phyloP scores from a whole-genome alignment of 2,888 invertebrate genomes.

The Apotomis capreana region DNA sequence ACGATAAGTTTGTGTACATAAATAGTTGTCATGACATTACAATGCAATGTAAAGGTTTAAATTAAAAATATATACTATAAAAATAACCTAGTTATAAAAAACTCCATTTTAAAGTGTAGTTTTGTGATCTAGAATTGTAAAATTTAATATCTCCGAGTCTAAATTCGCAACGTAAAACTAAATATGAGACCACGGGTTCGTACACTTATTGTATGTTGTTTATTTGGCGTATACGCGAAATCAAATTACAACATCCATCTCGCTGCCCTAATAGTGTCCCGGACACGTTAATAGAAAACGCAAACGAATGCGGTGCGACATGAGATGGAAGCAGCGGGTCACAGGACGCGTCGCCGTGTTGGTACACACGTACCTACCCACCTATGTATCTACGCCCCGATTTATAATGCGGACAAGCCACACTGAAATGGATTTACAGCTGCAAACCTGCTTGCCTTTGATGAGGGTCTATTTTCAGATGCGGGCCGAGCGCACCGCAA shows the following conservation, averaged over 20 bases:
- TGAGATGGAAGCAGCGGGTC: slow-evolving; percentile 64
- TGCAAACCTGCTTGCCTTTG: slow-evolving; percentile 83
- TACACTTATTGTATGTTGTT: slow-evolving; percentile 25
- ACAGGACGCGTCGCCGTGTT: slow-evolving; percentile 55
- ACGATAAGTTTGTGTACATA: too few species aligned
- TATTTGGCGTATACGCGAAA: slow-evolving; percentile 63
- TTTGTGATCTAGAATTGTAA: too few species aligned
- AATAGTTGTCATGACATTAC: too few species aligned
- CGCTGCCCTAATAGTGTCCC: slow-evolving; percentile 69
- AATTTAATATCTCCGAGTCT: too few species aligned
- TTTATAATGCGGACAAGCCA: slow-evolving; percentile 82
- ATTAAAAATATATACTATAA: too few species aligned
- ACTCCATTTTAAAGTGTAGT: too few species aligned
- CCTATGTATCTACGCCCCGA: slow-evolving; percentile 63
- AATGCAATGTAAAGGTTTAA: too few species aligned
- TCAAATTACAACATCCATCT: slow-evolving; percentile 74
- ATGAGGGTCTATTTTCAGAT: slow-evolving; percentile 82
- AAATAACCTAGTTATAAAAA: too few species aligned
- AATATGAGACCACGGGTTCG: slow-evolving; percentile 15
- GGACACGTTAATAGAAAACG: slow-evolving; percentile 77
- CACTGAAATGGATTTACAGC: slow-evolving; percentile 83
- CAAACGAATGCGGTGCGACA: slow-evolving; percentile 71
- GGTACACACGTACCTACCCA: slow-evolving; percentile 44
- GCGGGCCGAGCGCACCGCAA: slow-evolving; percentile 77
- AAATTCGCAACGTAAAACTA: not conserved